Evolutionary conservation across 2,113 vertebrate genomes (phyloP).

Genomic region (Smithornis capensis): DNA sequence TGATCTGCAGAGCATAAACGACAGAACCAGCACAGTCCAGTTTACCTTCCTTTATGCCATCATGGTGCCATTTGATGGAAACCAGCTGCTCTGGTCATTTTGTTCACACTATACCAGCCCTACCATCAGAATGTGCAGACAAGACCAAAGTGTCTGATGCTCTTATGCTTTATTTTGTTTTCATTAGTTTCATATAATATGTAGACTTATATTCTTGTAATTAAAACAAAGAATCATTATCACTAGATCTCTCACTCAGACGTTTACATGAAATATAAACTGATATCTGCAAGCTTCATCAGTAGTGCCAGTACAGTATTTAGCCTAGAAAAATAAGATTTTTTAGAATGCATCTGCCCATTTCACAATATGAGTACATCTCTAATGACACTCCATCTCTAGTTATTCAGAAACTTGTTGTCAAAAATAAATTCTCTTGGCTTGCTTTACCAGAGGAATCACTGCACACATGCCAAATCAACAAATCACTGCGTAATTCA

Average conservation of each 20-base stretch:
- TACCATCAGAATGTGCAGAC: neutral
- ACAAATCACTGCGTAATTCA: neutral
- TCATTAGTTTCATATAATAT: neutral
- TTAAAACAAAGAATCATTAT: neutral
- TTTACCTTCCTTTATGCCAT: neutral
- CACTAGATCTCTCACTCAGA: neutral
- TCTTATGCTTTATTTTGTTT: neutral
- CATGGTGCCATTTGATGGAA: neutral
- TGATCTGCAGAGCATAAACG: neutral
- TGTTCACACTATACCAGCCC: neutral
- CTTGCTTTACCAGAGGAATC: neutral
- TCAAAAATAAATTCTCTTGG: neutral
- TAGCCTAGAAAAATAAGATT: neutral
- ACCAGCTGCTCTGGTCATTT: neutral
- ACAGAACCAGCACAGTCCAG: neutral
- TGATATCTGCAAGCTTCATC: neutral
- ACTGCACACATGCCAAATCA: neutral
- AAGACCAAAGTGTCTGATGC: neutral
- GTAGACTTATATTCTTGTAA: neutral
- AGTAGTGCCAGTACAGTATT: neutral
- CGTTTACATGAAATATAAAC: neutral
- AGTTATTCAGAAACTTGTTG: neutral
- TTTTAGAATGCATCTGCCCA: neutral
- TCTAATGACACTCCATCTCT: neutral
- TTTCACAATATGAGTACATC: neutral